Evolutionary conservation across 2,113 vertebrate species (phyloP), one percentile per base, ranked within the genome.

Genomic region (Bothrops jararaca): DNA sequence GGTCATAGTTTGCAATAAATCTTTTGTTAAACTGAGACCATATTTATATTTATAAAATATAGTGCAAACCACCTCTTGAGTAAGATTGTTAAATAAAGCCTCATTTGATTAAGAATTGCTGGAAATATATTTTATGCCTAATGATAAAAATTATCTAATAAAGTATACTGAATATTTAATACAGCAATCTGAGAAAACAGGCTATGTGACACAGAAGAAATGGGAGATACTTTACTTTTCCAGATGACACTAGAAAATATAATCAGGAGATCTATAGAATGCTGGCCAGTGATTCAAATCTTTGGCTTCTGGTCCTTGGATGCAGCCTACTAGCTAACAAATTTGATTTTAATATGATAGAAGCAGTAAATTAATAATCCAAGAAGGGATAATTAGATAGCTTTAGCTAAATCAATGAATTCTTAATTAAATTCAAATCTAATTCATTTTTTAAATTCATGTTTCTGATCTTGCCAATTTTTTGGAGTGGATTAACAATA

Each of bases 151-250:
- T 88, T 53, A 52, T 88, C 13, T 85, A 89, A 88, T 85, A 90
- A 88, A 58, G 29, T 54, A 39, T 42, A 15, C 29, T 58, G 42
- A 85, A 52, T 45, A 91, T 90, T 90, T 92, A 88, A 94, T 95
- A n/a, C 2, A 87, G 91, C 92, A 93, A 60, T 39, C 13, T 92
- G 48, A 95, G 50, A 45, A 69, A 3, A 48, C 4, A 10, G 11
- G 52, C 42, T 5, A 90, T 34, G 88, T 86, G 87, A 56, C 58
- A 50, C 42, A n/a, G 29, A 91, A 80, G 0, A 48, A 56, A 9
- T 23, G 24, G 6, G 13, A 85, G n/a, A 39, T 52, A 85, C 9
- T 34, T 45, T 86, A 42, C 39, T 1, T 92, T 95, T 24, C 0
- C 87, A 88, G 85, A 9, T 90, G 52, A n/a, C 88, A 69, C 24